Conservation (phyloP, 2,888 invertebrate species). For the Nysson spinosus region DNA sequence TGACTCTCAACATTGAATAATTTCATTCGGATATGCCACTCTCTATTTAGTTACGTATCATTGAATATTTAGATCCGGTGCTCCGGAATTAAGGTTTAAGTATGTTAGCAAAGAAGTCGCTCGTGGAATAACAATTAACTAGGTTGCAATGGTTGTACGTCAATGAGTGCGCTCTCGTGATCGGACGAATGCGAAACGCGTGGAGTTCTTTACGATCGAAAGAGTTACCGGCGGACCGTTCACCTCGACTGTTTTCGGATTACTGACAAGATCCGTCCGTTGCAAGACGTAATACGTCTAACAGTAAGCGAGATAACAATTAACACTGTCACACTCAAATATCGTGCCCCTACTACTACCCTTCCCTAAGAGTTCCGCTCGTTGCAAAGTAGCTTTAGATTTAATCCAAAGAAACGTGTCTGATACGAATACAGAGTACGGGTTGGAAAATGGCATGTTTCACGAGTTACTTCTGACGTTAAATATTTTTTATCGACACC, state of each 20-base stretch:
- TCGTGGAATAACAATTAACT: conserved; percentile 18
- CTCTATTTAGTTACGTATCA: background rate
- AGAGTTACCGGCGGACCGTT: conserved; percentile 37
- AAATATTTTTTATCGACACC: background rate
- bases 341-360: background rate
- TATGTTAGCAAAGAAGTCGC: background rate
- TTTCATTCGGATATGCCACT: too few species aligned
- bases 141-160: conserved; percentile 14
- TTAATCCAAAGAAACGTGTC: too few species aligned
- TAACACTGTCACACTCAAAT: conserved; percentile 10
- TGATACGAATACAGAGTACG: too few species aligned
- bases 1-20: too few species aligned
- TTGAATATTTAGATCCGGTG: background rate
- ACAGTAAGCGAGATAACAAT: conserved; percentile 22
- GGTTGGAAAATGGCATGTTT: background rate
- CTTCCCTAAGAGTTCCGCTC: background rate
- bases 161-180: background rate
- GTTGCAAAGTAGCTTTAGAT: background rate
- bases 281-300: conserved; percentile 7
- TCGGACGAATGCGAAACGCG: background rate
- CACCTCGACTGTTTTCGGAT: conserved; percentile 45
- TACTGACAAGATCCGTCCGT: conserved; percentile 30
- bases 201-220: conserved; percentile 5
- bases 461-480: background rate
- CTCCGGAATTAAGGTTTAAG: background rate